phyloP scores from a whole-genome alignment of 2,113 vertebrate genomes.

The Aythya baeri region DNA sequence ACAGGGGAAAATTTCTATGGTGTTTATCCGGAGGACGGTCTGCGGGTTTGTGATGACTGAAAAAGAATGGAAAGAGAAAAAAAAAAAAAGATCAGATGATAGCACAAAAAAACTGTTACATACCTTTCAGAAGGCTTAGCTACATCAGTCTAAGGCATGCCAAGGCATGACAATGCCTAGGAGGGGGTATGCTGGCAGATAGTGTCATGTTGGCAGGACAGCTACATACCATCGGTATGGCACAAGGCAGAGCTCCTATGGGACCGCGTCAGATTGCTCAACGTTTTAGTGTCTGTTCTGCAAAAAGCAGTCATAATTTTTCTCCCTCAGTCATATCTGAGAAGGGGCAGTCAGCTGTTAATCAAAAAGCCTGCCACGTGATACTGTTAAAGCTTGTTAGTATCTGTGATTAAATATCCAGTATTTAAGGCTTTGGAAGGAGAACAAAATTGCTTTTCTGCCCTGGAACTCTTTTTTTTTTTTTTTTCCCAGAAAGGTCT shows the following conservation, averaged over 20 bases:
- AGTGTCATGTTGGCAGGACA: background rate
- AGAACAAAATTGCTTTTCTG: background rate
- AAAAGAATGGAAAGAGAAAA: conserved; percentile 1
- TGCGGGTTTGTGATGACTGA: conserved; percentile 80
- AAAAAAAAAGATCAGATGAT: background rate
- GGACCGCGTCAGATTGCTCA: background rate
- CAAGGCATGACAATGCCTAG: fast-evolving
- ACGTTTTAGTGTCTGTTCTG: background rate
- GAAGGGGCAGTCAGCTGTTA: background rate
- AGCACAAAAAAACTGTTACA: background rate
- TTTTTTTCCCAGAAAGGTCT: background rate
- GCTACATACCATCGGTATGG: fast-evolving
- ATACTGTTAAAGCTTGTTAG: background rate
- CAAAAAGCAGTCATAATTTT: fast-evolving
- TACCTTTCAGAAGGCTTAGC: background rate
- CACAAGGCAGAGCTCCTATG: background rate
- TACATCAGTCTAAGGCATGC: fast-evolving
- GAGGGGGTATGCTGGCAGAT: background rate
- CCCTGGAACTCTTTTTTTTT: background rate
- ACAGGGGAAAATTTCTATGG: conserved; percentile 79
- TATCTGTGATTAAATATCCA: background rate
- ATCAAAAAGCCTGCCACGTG: background rate
- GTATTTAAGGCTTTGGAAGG: background rate
- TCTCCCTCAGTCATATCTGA: background rate
- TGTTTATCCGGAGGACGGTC: conserved; percentile 86